These are phyloP conservation scores for Ceyx cyanopectus DNA, from an alignment of 2,113 vertebrate species.

Conservation along the genomic window DNA sequence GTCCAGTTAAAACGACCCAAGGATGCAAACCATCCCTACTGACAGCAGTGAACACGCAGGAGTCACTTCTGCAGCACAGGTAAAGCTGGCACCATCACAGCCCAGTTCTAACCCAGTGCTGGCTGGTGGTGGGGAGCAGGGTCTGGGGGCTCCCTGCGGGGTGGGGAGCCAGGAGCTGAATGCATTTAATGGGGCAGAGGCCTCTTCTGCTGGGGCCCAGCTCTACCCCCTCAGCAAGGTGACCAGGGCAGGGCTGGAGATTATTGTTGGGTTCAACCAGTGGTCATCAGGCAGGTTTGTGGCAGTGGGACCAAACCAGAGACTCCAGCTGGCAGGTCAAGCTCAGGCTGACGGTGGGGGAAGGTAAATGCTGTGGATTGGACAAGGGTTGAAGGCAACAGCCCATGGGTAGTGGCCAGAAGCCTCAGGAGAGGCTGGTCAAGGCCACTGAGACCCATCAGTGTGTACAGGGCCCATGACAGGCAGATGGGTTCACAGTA, in stretches of 20 bases:
- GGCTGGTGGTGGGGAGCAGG: background rate
- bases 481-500: background rate
- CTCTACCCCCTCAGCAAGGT: background rate
- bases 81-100: slow-evolving; percentile 25
- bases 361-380: rapidly evolving
- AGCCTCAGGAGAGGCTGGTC: background rate
- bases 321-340: background rate
- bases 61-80: slow-evolving; percentile 86
- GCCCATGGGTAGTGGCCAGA: background rate
- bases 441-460: background rate
- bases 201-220: background rate
- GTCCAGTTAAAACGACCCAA: slow-evolving; percentile 98
- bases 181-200: background rate
- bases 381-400: background rate
- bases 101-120: background rate
- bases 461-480: background rate
- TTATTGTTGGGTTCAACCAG: background rate
- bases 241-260: background rate
- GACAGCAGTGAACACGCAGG: slow-evolving; percentile 80
- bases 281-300: background rate
- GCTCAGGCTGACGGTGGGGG: background rate
- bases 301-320: background rate
- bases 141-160: background rate
- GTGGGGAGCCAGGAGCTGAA: background rate
- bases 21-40: slow-evolving; percentile 96